Conservation (phyloP, 1,140 invertebrate species). For the Eriosoma lanigerum region DNA sequence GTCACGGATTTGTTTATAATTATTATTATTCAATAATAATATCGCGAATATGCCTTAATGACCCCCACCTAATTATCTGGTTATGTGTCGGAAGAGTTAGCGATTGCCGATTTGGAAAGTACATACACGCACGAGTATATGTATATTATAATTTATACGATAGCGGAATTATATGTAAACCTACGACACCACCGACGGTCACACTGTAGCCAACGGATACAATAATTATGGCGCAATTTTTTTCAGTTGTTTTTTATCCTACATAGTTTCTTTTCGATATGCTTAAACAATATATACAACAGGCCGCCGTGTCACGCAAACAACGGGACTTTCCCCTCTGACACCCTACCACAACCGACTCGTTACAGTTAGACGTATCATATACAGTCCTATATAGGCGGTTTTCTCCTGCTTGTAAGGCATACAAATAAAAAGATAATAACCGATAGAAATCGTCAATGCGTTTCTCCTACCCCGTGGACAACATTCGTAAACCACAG, state of each 20-base stretch:
- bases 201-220: constrained; percentile 37
- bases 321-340: constrained; percentile 46
- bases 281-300: neutral
- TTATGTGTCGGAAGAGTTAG: no score
- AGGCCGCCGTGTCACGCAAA: neutral
- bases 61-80: no score
- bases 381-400: neutral
- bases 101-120: neutral
- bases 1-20: no score
- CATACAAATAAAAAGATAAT: constrained; percentile 3
- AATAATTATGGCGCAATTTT: constrained; percentile 32
- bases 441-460: constrained; percentile 37
- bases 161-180: constrained; percentile 8
- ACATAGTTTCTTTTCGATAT: neutral
- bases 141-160: neutral
- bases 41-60: no score
- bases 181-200: neutral
- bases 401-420: neutral
- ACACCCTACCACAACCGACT: neutral
- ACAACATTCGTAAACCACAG: neutral
- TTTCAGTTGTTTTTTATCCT: neutral
- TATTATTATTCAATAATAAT: no score
- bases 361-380: neutral
- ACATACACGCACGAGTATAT: neutral
- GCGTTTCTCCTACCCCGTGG: no score